Evolutionary conservation across 1,140 invertebrate species (phyloP).

Genomic region (Ostrea denselamellosa): DNA sequence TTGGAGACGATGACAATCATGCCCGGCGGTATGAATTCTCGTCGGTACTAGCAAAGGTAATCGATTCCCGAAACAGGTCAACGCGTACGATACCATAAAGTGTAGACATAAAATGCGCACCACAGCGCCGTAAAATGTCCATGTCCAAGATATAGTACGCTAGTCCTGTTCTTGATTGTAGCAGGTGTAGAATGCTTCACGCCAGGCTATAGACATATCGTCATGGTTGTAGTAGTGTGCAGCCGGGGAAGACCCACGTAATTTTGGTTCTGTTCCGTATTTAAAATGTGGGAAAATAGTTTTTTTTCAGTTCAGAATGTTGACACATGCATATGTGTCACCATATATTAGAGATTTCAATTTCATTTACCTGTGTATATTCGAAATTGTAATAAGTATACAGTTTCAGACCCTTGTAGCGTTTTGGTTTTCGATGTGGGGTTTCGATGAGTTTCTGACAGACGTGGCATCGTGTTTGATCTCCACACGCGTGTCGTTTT

Average conservation of each 20-base stretch:
- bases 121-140: no score
- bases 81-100: not conserved
- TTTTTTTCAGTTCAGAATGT: conserved; percentile 32
- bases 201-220: not conserved
- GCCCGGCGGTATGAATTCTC: no score
- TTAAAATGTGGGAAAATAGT: conserved; percentile 55
- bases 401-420: no score
- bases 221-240: conserved; percentile 9
- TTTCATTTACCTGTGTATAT: not conserved
- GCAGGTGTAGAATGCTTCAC: not conserved
- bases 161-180: not conserved
- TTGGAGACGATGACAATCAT: not conserved
- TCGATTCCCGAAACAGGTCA: no score
- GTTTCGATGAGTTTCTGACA: no score
- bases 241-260: conserved; percentile 48
- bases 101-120: not conserved
- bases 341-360: not conserved
- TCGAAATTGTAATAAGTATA: no score
- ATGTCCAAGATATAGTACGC: not conserved
- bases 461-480: no score
- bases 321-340: not conserved
- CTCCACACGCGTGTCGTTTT: no score
- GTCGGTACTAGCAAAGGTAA: no score
- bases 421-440: no score
- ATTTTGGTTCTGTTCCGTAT: conserved; percentile 37